Base-by-base conservation (phyloP, 2,888 invertebrate genomes). In the Lepas anatifera region DNA sequence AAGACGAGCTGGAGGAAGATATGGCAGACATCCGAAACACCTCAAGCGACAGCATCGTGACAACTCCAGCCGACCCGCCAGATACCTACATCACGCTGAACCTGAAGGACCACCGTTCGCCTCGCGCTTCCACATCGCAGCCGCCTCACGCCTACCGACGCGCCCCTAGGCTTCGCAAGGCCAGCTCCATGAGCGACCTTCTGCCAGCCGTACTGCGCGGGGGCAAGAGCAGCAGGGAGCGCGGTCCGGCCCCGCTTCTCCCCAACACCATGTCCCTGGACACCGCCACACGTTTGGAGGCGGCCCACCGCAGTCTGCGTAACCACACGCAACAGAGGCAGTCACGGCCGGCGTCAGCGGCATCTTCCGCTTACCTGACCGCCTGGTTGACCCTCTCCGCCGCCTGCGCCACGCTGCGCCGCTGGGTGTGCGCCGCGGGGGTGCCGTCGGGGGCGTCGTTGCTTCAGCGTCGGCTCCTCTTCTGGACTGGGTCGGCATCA, bases 281-380 rank as follows among this genome's bases (percentile, higher is more conserved):
- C 22, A 58, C 58, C 22, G 58, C 58, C 58, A 58, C 58, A 7
- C 58, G 58, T 2, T 35, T 32, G 58, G 32, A 58, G 32, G 58
- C 58, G 58, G 58, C 58, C 10, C 58, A 58, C 18, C 58, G 58
- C 58, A 32, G 58, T 22, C 58, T 58, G 58, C 58, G 58, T 10
- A 35, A 58, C 22, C 58, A 58, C 58, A 25, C 58, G 35, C 32
- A 8, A 0, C 32, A 58, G 35, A 6, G 35, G 3, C 58, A 58
- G 58, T 22, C 58, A 2, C 58, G 58, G 32, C 58, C 58, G 35
- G 3, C 58, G 18, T 58, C 58, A 22, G 58, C 58, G 22, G 58
- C 58, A 32, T 22, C 58, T 8, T 58, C 58, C 29, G 58, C 22
- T 10, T 58, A 35, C 58, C 58, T 35, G 32, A 7, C 58, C 35